A percentile compares a stretch with the other conserved stretches of the same genome.
These are phyloP conservation scores for Cynaeus angustus DNA, from an alignment of 2,888 invertebrate species.

Conservation along the genomic window DNA sequence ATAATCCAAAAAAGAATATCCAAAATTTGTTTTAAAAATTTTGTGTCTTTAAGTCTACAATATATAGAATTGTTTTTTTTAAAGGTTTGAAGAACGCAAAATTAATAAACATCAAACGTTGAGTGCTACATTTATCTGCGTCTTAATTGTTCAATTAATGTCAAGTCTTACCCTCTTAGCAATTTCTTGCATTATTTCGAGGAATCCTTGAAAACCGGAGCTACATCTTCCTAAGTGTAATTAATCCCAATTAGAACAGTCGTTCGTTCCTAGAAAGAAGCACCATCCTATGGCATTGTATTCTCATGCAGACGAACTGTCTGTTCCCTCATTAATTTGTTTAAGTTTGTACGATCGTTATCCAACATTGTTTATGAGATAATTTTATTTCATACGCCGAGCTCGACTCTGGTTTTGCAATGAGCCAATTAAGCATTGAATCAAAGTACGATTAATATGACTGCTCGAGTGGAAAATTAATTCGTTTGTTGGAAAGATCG, in stretches of 20 bases:
- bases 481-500: constrained; percentile 40
- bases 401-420: constrained; percentile 31
- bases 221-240: constrained; percentile 2
- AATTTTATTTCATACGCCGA: constrained; percentile 42
- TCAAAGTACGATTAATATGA: constrained; percentile 44
- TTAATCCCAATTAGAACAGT: constrained; percentile 22
- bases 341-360: constrained; percentile 39
- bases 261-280: not conserved
- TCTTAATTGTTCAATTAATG: no score
- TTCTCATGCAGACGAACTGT: constrained; percentile 9
- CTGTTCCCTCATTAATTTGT: constrained; percentile 29
- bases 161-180: no score
- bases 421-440: constrained; percentile 42
- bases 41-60: no score
- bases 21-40: no score
- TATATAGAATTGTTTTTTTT: no score
- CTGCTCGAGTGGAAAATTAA: constrained; percentile 46
- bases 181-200: no score
- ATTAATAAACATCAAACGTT: no score
- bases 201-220: no score
- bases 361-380: constrained; percentile 44
- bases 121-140: no score
- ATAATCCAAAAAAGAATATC: no score
- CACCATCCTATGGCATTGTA: constrained; percentile 8
- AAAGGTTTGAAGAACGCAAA: no score